Conservation (phyloP, 1,140 invertebrate species). For the Micrasema minimum region DNA sequence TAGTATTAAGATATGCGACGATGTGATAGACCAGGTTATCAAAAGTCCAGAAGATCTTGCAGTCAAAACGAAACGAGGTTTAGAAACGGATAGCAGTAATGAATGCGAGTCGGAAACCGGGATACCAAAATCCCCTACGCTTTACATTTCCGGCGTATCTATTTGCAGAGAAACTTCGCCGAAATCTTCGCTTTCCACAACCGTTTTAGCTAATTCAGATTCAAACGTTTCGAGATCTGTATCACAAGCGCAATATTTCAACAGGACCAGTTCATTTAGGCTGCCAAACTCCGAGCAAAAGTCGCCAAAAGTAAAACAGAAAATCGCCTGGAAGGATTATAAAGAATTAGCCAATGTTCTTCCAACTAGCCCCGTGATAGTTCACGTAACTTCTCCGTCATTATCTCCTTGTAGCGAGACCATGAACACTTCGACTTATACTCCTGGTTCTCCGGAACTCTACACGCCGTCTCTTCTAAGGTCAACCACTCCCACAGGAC, state of each 20-base stretch:
- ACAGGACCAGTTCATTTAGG: conserved; percentile 36
- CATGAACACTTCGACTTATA: conserved; percentile 41
- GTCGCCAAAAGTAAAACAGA: conserved; percentile 46
- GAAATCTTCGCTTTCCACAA: conserved; percentile 27
- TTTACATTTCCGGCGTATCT: conserved; percentile 72
- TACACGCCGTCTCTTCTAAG: conserved; percentile 58
- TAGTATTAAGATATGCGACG: conserved; percentile 48
- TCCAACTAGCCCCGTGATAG: conserved; percentile 46
- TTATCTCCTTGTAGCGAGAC: conserved; percentile 46
- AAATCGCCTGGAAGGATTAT: conserved; percentile 46
- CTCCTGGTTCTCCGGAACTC: conserved; percentile 54
- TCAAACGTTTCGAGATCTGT: conserved; percentile 27
- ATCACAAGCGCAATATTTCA: conserved; percentile 34
- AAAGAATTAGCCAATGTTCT: conserved; percentile 31
- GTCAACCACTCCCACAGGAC: conserved; percentile 57
- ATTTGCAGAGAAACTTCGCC: conserved; percentile 64
- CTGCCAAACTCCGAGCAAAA: conserved; percentile 26
- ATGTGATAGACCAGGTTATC: conserved; percentile 13
- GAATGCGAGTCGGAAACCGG: conserved; percentile 71
- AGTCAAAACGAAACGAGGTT: conserved; percentile 40
- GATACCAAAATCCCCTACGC: conserved; percentile 70
- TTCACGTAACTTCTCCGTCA: conserved; percentile 49
- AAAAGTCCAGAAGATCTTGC: conserved; percentile 21
- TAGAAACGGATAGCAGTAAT: conserved; percentile 68
- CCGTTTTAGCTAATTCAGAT: conserved; percentile 23